These are phyloP conservation scores for Propithecus coquereli DNA, from an alignment of 2,113 vertebrate species.

Conservation along the genomic window DNA sequence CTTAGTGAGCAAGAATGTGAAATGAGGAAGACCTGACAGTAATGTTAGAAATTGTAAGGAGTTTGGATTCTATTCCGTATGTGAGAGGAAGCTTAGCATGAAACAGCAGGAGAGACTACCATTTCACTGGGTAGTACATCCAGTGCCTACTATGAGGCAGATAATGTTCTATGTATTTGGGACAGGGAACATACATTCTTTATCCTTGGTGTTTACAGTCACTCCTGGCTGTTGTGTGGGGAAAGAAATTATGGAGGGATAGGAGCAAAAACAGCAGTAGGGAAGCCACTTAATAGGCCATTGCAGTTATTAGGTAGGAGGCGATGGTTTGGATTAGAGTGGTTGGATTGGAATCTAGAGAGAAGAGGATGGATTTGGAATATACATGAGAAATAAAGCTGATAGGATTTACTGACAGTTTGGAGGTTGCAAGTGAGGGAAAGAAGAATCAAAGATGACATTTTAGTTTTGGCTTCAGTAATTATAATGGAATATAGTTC, in stretches of 20 bases:
- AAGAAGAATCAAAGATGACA: neutral
- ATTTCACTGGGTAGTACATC: neutral
- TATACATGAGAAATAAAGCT: constrained; percentile 5
- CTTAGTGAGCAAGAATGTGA: neutral
- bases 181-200: neutral
- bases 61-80: neutral
- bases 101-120: neutral
- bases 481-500: neutral
- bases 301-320: neutral
- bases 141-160: neutral
- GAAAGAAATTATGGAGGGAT: neutral
- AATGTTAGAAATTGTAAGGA: neutral
- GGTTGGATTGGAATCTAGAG: neutral
- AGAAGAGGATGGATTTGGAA: neutral
- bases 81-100: neutral
- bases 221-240: neutral
- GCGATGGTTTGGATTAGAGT: neutral
- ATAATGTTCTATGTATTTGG: neutral
- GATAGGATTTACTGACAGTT: neutral
- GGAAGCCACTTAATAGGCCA: neutral
- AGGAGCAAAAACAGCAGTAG: neutral
- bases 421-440: neutral
- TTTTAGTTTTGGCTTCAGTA: neutral
- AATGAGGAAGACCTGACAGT: neutral
- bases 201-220: neutral